A percentile compares a stretch with the other conserved stretches of the same genome.
Conservation (phyloP, 2,888 invertebrate species). For the Lasioglossum malachurum region DNA sequence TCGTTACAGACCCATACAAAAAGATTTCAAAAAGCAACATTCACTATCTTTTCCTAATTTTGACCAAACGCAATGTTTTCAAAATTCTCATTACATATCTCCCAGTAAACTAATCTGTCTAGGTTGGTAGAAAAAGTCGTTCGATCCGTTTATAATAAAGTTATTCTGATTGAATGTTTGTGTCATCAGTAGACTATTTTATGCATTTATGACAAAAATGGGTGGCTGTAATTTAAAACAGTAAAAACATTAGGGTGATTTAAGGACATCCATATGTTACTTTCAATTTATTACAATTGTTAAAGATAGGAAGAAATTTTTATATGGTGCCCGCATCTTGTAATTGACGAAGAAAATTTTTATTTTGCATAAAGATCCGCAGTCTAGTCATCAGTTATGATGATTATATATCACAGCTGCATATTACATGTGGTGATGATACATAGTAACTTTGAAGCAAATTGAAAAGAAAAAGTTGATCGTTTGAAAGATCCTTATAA, state of each 20-base stretch:
- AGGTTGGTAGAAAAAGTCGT: neutral
- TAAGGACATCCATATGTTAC: too few relatives aligned
- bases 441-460: neutral
- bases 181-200: neutral
- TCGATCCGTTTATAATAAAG: too few relatives aligned
- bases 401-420: neutral
- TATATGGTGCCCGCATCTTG: too few relatives aligned
- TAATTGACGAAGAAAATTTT: too few relatives aligned
- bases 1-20: too few relatives aligned
- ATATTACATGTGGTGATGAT: neutral
- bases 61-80: neutral
- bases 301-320: too few relatives aligned
- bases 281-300: too few relatives aligned
- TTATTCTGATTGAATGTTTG: neutral
- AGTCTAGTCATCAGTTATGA: neutral
- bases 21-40: neutral
- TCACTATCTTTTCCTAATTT: neutral
- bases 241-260: too few relatives aligned
- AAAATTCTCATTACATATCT: neutral
- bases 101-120: neutral
- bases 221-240: too few relatives aligned
- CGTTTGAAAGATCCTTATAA: neutral
- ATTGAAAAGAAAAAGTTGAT: slow-evolving; percentile 1
- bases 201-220: too few relatives aligned
- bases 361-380: too few relatives aligned